Conservation (phyloP, 2,888 invertebrate species). For the Troides oblongomaculatus region DNA sequence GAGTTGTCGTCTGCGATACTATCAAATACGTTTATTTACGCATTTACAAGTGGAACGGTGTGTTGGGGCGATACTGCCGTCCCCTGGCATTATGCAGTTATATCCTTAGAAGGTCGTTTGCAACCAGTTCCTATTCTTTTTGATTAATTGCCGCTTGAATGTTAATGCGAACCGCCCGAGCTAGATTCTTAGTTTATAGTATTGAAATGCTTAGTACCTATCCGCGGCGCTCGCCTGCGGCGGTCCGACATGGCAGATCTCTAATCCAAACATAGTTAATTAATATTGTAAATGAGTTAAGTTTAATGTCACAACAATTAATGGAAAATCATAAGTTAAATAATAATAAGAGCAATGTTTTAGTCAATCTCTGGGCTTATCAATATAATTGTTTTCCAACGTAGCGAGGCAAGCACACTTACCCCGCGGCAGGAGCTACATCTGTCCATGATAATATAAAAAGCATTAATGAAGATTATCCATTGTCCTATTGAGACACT, state of each 20-base stretch:
- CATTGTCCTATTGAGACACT: too few relatives aligned
- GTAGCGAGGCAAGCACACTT: too few relatives aligned
- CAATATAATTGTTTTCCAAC: too few relatives aligned
- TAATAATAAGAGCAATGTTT: too few relatives aligned
- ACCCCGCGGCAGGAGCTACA: too few relatives aligned
- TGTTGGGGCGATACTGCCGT: slow-evolving; percentile 3
- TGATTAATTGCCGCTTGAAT: slow-evolving; percentile 25
- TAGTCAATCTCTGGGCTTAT: too few relatives aligned
- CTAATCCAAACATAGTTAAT: slow-evolving; percentile 9
- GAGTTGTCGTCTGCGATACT: not conserved
- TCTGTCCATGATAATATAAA: too few relatives aligned
- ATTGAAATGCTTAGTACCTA: slow-evolving; percentile 13
- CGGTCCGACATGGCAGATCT: slow-evolving; percentile 10
- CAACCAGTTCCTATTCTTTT: slow-evolving; percentile 24
- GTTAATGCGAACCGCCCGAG: slow-evolving; percentile 11
- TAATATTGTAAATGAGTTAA: slow-evolving; percentile 11
- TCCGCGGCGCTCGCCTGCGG: slow-evolving; percentile 9
- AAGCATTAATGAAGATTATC: too few relatives aligned
- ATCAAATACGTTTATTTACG: slow-evolving; percentile 9
- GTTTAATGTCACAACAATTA: not conserved
- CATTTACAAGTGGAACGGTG: slow-evolving; percentile 1
- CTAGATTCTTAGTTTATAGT: slow-evolving; percentile 18
- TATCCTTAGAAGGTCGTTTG: slow-evolving; percentile 29
- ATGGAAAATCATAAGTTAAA: too few relatives aligned
- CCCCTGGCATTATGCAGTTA: not conserved